A percentile compares a stretch with the other conserved stretches of the same genome.
Conservation (phyloP, 2,113 vertebrate species). For the Dasyurus viverrinus region DNA sequence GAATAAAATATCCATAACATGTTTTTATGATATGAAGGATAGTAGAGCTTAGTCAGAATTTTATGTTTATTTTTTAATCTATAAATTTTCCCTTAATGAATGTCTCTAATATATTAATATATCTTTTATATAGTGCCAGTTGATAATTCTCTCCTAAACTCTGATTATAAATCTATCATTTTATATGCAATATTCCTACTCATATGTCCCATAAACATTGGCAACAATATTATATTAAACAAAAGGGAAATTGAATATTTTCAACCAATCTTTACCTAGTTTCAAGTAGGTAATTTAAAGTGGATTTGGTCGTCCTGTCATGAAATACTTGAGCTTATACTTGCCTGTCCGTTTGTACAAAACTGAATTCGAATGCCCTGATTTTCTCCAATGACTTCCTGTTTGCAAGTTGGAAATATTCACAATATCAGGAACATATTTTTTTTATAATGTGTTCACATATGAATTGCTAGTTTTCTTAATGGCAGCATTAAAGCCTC, state of each 20-base stretch:
- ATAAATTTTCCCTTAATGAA: not conserved
- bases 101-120: not conserved
- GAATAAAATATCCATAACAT: not conserved
- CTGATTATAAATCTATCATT: not conserved
- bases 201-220: not conserved
- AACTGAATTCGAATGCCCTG: not conserved
- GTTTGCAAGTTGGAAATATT: not conserved
- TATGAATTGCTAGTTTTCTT: slow-evolving; percentile 66
- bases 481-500: slow-evolving; percentile 62
- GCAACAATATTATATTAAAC: not conserved
- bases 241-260: not conserved
- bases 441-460: slow-evolving; percentile 29
- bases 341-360: not conserved
- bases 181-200: not conserved
- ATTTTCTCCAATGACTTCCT: not conserved
- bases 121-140: not conserved
- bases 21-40: not conserved
- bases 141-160: not conserved
- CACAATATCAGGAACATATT: slow-evolving; percentile 26
- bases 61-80: not conserved
- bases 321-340: not conserved
- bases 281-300: not conserved
- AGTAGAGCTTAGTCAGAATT: not conserved
- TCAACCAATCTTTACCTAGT: not conserved
- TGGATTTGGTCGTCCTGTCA: not conserved